phyloP scores from a whole-genome alignment of 2,888 invertebrate species.

The Apotomis capreana region DNA sequence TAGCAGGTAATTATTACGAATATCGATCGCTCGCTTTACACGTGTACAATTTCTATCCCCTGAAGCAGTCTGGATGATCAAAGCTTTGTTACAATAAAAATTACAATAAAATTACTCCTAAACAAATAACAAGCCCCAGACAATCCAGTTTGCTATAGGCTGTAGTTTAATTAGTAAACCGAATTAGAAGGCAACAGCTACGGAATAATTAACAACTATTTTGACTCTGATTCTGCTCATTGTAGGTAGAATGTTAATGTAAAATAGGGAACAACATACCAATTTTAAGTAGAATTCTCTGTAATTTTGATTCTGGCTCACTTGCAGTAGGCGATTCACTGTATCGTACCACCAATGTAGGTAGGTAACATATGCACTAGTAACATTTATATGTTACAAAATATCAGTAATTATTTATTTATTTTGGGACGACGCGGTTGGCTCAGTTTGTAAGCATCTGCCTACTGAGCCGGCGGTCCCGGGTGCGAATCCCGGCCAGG shows the following conservation, averaged over 20 bases:
- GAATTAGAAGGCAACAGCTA: constrained; percentile 19
- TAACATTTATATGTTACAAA: not conserved
- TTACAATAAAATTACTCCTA: constrained; percentile 12
- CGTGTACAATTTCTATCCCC: not conserved
- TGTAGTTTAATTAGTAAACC: constrained; percentile 18
- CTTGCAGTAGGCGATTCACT: not conserved
- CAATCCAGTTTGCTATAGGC: constrained; percentile 12
- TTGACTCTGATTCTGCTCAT: constrained; percentile 1
- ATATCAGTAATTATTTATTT: not conserved
- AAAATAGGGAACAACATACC: not conserved
- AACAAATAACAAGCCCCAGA: constrained; percentile 19
- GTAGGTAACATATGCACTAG: not conserved
- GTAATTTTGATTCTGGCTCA: not conserved
- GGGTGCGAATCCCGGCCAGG: too few species aligned
- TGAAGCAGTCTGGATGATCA: not conserved
- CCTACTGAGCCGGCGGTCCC: too few species aligned
- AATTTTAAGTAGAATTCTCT: not conserved
- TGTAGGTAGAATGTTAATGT: not conserved
- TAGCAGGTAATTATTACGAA: not conserved
- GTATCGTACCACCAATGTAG: not conserved
- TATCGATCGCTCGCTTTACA: not conserved
- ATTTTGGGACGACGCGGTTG: too few species aligned
- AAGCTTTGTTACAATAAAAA: not conserved
- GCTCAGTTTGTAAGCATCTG: too few species aligned
- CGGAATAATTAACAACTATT: constrained; percentile 23